Evolutionary conservation across 2,113 vertebrate genomes (phyloP), one percentile per base, ranked within the genome.

Genomic region (Rhynchopsitta pachyrhyncha): DNA sequence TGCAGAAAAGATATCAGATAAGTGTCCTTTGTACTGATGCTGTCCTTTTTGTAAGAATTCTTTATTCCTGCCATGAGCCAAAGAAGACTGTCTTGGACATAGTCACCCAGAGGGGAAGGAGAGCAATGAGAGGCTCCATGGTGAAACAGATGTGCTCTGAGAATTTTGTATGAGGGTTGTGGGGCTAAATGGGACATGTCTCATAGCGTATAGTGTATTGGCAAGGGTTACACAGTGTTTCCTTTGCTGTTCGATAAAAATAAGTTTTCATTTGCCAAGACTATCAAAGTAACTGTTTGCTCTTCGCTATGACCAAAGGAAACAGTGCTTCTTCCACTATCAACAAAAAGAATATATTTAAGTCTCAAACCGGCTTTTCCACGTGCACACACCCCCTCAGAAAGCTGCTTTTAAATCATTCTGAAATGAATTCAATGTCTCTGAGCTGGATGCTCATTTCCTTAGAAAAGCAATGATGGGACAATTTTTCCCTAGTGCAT

Each of bases 281-380:
- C 57, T 71, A 88, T 88, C 93, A 91, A 28, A 96, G 86, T 37
- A 67, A 60, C 66, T 62, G 69, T 93, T 94, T 96, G 76, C 88
- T 92, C 86, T 82, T 94, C 0, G 0, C 62, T 53, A 14, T 57
- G 88, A 97, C 96, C 96, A 97, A 96, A 94, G 92, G 96, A 94
- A 97, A 95, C 91, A 92, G 66, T 49, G 73, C 4, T 94, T 94
- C 83, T 97, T 97, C 95, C 95, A 96, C 69, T 95, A 66, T 93
- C 96, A 97, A 97, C 96, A 95, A 92, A 93, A 86, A 74, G 67
- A 95, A 93, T 57, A 17, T 84, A 94, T 95, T 96, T 88, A 20
- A 91, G 90, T 92, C 95, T 82, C 93, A 85, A 71, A 86, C 41
- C 3, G 4, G 55, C 95, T 88, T 92, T 94, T 91, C 89, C 93